Conservation (phyloP, 1,140 invertebrate genomes). For the Brachionus koreanus region DNA sequence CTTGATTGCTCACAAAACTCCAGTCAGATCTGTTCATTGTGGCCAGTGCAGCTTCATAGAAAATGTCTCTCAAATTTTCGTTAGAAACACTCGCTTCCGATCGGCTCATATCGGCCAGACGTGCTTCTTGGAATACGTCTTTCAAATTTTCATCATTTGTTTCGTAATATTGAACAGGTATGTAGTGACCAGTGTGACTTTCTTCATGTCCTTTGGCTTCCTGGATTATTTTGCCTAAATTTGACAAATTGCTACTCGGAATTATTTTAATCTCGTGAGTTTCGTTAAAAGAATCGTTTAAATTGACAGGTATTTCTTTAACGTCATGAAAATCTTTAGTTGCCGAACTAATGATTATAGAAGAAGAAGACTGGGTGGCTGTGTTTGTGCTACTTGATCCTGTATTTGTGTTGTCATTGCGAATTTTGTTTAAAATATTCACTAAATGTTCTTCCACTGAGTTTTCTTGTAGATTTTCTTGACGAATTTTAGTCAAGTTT, state of each 20-base stretch:
- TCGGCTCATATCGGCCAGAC: neutral
- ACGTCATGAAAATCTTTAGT: neutral
- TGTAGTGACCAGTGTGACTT: neutral
- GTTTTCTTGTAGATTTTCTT: neutral
- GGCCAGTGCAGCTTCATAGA: neutral
- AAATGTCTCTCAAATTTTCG: constrained; percentile 19
- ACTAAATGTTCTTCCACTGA: neutral
- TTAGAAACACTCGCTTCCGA: neutral
- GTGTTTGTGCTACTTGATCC: neutral
- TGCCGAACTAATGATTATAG: neutral
- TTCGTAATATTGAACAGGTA: constrained; percentile 11
- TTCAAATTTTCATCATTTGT: neutral
- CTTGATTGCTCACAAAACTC: neutral
- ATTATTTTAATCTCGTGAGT: constrained; percentile 18
- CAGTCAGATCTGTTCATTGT: constrained; percentile 15
- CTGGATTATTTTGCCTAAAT: constrained; percentile 1
- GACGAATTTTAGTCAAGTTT: neutral
- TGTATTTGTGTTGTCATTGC: neutral
- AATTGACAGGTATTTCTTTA: neutral
- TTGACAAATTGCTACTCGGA: neutral
- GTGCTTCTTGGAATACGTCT: constrained; percentile 8
- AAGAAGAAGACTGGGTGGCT: neutral
- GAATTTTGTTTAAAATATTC: constrained; percentile 2
- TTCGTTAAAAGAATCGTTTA: constrained; percentile 22
- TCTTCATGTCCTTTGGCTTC: constrained; percentile 19